A percentile compares a stretch with the other conserved stretches of the same genome.
These are phyloP conservation scores for Helicoverpa zea DNA, from an alignment of 1,140 invertebrate genomes.

Conservation along the genomic window DNA sequence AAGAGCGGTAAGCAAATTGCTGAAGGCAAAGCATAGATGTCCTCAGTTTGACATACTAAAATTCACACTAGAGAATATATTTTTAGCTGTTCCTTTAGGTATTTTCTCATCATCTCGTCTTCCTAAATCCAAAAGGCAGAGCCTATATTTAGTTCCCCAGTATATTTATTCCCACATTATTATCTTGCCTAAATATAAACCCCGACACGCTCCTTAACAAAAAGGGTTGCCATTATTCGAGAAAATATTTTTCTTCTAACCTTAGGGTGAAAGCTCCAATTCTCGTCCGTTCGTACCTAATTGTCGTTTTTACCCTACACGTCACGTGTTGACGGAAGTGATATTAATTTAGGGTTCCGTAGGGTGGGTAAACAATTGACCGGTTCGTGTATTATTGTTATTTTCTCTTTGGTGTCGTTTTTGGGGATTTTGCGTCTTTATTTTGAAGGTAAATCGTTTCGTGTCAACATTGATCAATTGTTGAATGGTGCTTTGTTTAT, in stretches of 20 bases:
- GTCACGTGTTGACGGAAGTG: constrained; percentile 53
- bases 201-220: constrained; percentile 37
- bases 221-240: constrained; percentile 46
- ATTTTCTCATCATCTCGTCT: too few relatives aligned
- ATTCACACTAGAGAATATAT: too few relatives aligned
- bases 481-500: constrained; percentile 34
- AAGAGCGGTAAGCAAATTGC: too few relatives aligned
- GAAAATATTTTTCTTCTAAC: constrained; percentile 46
- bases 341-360: constrained; percentile 56
- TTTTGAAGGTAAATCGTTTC: constrained; percentile 45
- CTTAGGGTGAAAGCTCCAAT: constrained; percentile 41
- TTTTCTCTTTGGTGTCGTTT: constrained; percentile 50
- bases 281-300: constrained; percentile 43
- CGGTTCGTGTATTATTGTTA: constrained; percentile 53
- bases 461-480: constrained; percentile 48
- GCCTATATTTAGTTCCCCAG: neutral
- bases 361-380: constrained; percentile 55
- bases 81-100: too few relatives aligned
- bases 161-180: constrained; percentile 31
- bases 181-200: constrained; percentile 36
- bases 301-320: constrained; percentile 53
- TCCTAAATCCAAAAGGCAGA: neutral
- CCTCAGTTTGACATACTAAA: too few relatives aligned
- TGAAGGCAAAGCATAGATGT: too few relatives aligned
- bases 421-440: constrained; percentile 48